These are phyloP conservation scores for Clavelina lepadiformis DNA, from an alignment of 23 tunicate genomes.

Conservation along the genomic window DNA sequence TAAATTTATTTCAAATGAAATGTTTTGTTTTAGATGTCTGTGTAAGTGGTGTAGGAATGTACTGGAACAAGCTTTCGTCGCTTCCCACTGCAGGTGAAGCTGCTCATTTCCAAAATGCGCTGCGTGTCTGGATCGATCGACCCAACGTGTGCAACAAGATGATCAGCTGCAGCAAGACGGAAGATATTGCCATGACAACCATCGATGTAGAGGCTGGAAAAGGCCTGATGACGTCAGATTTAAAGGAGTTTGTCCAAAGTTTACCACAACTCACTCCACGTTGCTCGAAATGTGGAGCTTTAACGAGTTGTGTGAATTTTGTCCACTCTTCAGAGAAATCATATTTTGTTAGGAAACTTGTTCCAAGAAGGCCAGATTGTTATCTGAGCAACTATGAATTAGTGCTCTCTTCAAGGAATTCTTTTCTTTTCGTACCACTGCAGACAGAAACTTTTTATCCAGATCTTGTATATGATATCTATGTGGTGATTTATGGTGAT, in stretches of 20 bases:
- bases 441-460: neutral
- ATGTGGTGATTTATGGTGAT: neutral
- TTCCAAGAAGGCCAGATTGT: slow-evolving; percentile 40
- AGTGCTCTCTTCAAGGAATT: neutral
- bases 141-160: slow-evolving; percentile 81
- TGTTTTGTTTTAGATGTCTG: slow-evolving; percentile 2
- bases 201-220: neutral
- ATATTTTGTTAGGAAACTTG: slow-evolving; percentile 17
- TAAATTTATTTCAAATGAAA: neutral
- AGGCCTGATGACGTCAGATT: neutral
- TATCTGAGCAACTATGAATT: slow-evolving; percentile 24
- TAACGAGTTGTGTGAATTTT: neutral
- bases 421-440: slow-evolving; percentile 19
- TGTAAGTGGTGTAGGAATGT: too few relatives aligned
- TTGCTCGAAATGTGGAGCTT: neutral
- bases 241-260: neutral
- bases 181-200: neutral
- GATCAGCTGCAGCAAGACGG: slow-evolving; percentile 42
- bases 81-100: neutral
- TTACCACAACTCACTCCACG: neutral
- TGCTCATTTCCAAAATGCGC: slow-evolving; percentile 18
- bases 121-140: slow-evolving; percentile 66
- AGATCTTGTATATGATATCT: neutral
- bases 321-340: neutral
- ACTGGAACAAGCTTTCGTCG: too few relatives aligned